These are phyloP conservation scores for Celastrina argiolus DNA, from an alignment of 2,888 invertebrate species.

Conservation along the genomic window DNA sequence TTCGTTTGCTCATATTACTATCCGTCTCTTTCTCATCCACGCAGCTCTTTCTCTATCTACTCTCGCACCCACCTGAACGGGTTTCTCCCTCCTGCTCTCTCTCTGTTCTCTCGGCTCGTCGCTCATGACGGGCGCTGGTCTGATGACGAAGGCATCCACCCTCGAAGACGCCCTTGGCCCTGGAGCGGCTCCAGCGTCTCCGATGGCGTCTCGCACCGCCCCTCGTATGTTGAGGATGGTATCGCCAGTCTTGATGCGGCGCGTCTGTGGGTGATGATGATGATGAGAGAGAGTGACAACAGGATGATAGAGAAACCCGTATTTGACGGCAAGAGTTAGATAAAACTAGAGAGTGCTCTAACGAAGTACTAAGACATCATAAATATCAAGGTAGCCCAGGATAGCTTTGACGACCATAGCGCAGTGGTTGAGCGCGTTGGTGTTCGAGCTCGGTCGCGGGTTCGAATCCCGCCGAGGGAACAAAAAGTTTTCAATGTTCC, in stretches of 20 bases:
- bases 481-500: too few relatives aligned
- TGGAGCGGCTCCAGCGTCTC: slow-evolving; percentile 66
- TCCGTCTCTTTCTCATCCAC: not conserved
- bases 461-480: too few relatives aligned
- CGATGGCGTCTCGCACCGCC: slow-evolving; percentile 66
- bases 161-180: slow-evolving; percentile 59
- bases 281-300: too few relatives aligned
- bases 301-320: not conserved
- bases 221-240: slow-evolving; percentile 71
- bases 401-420: too few relatives aligned
- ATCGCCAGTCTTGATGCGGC: slow-evolving; percentile 66
- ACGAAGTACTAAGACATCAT: too few relatives aligned
- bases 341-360: too few relatives aligned
- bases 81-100: not conserved
- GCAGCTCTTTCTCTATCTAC: not conserved
- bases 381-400: too few relatives aligned
- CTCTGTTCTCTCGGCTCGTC: slow-evolving; percentile 40
- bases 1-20: too few relatives aligned
- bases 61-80: slow-evolving; percentile 7
- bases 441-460: too few relatives aligned
- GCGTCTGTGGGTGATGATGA: slow-evolving; percentile 30
- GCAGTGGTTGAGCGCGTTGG: too few relatives aligned
- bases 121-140: slow-evolving; percentile 52
- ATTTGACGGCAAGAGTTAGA: too few relatives aligned
- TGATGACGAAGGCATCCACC: slow-evolving; percentile 65